phyloP scores from a whole-genome alignment of 2,888 invertebrate genomes.

The Drosophila rubida region DNA sequence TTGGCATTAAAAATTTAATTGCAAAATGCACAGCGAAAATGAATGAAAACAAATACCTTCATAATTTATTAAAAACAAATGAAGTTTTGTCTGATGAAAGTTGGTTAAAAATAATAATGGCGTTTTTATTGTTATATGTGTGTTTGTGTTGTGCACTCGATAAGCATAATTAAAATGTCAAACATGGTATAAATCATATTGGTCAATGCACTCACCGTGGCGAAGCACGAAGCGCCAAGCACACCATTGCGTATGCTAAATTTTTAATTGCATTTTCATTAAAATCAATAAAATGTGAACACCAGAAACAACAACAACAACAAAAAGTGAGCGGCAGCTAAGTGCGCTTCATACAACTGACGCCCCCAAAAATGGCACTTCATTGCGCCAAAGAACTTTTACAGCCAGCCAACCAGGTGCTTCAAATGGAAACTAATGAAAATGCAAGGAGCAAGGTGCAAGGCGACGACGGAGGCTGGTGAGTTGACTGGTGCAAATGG shows the following conservation, averaged over 20 bases:
- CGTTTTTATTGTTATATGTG: slow-evolving; percentile 45
- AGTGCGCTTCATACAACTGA: slow-evolving; percentile 40
- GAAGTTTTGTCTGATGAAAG: slow-evolving; percentile 20
- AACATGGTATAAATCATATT: slow-evolving; percentile 54
- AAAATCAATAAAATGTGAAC: slow-evolving; percentile 66
- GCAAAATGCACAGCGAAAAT: slow-evolving; percentile 1
- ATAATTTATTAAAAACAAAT: slow-evolving; percentile 39
- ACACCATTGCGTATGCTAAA: slow-evolving; percentile 46
- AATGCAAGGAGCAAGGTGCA: slow-evolving; percentile 40
- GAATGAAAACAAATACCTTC: slow-evolving; percentile 12
- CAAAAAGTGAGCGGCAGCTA: slow-evolving; percentile 6
- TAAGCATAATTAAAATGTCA: slow-evolving; percentile 75
- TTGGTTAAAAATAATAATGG: slow-evolving; percentile 34
- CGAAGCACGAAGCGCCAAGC: not conserved
- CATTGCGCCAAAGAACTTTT: slow-evolving; percentile 73
- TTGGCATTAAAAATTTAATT: slow-evolving; percentile 52
- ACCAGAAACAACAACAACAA: slow-evolving; percentile 1
- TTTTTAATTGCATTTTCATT: slow-evolving; percentile 76
- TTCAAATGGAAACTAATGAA: slow-evolving; percentile 71
- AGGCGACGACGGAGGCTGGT: not conserved
- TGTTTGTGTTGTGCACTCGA: slow-evolving; percentile 30
- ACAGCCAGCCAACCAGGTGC: slow-evolving; percentile 58
- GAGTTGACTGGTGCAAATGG: slow-evolving; percentile 62
- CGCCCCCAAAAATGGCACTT: slow-evolving; percentile 70
- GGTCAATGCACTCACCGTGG: slow-evolving; percentile 63